phyloP scores from a whole-genome alignment of 1,140 invertebrate species.

The Calephelis virginiensis region DNA sequence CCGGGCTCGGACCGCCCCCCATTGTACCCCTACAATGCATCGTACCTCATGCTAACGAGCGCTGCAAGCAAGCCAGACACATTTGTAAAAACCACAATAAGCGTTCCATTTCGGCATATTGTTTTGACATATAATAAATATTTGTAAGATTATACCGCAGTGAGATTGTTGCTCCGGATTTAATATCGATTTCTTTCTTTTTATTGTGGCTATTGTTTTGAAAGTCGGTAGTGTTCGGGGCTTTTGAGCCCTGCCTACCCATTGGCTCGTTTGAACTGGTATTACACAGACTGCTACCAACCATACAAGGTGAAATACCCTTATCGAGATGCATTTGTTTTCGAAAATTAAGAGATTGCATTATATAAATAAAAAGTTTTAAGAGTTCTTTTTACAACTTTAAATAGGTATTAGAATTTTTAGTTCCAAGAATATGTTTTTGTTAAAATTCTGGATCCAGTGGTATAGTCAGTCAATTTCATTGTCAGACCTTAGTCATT shows the following conservation, averaged over 20 bases:
- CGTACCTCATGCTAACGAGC: constrained; percentile 75
- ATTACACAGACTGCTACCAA: constrained; percentile 16
- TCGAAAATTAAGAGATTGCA: no score
- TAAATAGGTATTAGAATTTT: no score
- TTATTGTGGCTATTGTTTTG: constrained; percentile 62
- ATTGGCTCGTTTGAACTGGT: not conserved
- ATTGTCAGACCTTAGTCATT: no score
- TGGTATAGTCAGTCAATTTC: no score
- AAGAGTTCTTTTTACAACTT: no score
- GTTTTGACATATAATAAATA: constrained; percentile 79
- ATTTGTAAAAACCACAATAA: constrained; percentile 77
- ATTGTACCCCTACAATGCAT: constrained; percentile 71
- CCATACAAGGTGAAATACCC: not conserved
- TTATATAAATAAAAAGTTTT: no score
- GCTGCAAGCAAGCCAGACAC: constrained; percentile 67
- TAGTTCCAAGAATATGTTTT: no score
- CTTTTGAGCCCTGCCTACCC: constrained; percentile 1
- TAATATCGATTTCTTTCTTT: constrained; percentile 59
- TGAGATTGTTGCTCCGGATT: constrained; percentile 62
- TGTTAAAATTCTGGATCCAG: no score
- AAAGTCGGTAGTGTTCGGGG: constrained; percentile 40
- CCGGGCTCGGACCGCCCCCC: constrained; percentile 57
- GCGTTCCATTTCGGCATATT: constrained; percentile 75
- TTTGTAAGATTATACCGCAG: constrained; percentile 70
- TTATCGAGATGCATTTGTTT: no score